A percentile compares a stretch with the other conserved stretches of the same genome.
Conservation (phyloP, 2,113 vertebrate genomes). For the Sylvia atricapilla region DNA sequence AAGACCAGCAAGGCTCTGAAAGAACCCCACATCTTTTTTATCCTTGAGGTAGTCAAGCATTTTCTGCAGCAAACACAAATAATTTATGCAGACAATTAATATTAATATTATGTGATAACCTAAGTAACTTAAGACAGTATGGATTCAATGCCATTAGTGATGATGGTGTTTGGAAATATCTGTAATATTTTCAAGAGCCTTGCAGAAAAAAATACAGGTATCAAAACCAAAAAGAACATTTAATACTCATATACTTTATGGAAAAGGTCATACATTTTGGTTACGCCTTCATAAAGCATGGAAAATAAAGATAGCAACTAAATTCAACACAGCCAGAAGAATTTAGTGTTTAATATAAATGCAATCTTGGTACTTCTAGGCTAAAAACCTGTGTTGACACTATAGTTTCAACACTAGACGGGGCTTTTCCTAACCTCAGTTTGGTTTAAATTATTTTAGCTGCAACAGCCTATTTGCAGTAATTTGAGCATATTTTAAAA, state of each 20-base stretch:
- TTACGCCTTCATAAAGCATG: not conserved
- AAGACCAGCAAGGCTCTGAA: constrained; percentile 93
- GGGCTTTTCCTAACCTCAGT: not conserved
- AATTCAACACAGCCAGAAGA: not conserved
- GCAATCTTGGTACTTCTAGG: not conserved
- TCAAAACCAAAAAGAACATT: not conserved
- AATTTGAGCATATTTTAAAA: not conserved
- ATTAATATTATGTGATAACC: not conserved
- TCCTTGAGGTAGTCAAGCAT: constrained; percentile 98
- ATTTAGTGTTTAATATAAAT: not conserved
- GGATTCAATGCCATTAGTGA: not conserved
- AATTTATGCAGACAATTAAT: not conserved
- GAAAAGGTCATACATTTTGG: not conserved
- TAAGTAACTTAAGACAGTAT: not conserved
- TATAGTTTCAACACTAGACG: not conserved
- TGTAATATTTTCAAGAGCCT: not conserved
- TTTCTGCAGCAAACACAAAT: constrained; percentile 80
- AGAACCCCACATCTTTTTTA: constrained; percentile 96
- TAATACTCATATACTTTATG: not conserved
- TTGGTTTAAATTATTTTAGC: not conserved
- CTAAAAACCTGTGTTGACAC: not conserved
- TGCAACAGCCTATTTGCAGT: not conserved
- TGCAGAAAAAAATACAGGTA: not conserved
- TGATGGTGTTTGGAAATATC: not conserved
- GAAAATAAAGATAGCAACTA: not conserved